Evolutionary conservation across 2,797 vertebrate genomes (phyloP), one percentile per base, ranked within the genome.

Genomic region (Cichlasoma orientale): DNA sequence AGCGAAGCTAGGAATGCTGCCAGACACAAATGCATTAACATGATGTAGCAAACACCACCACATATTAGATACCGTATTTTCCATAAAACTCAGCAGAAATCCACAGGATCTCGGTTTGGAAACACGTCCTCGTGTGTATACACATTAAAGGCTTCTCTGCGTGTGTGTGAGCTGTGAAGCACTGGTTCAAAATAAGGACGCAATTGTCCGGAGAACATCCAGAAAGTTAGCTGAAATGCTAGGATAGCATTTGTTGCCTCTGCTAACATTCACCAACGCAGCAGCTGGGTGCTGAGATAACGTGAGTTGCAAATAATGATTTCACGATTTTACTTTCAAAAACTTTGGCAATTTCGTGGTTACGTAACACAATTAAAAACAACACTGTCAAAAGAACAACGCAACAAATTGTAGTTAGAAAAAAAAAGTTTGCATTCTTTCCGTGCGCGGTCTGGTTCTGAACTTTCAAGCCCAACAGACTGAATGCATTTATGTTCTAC

Each of bases 171-270:
- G 44, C 12, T 21, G 52, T 44, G 1, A 59, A 79, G 53, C 10
- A 31, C 7, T 53, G 74, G 68, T 54, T 87, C 59, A 77, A 77
- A 82, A 82, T 57, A 66, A 79, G 69, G 74, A 85, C 79, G 89
- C 77, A 86, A 90, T 80, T 81, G 82, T 75, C 78, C 85, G 89
- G 87, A 91, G 85, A 88, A 88, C 88, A 85, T 89, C 80, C 82
- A 88, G 74, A 88, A 92, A 93, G 90, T 93, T 92, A 89, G 91
- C 92, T 78, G 12, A 47, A 47, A 47, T 50, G 86, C 86, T 89
- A 89, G 55, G 29, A 25, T 85, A 88, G 90, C 85, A 89, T 84
- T 84, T 90, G 86, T 83, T 88, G 89, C 82, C 84, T 63, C 57
- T 80, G 87, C 87, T 90, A 92, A 27, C 59, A 38, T 66, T 63